Evolutionary conservation across 1,140 invertebrate genomes (phyloP).

Genomic region (Vanessa atalanta): DNA sequence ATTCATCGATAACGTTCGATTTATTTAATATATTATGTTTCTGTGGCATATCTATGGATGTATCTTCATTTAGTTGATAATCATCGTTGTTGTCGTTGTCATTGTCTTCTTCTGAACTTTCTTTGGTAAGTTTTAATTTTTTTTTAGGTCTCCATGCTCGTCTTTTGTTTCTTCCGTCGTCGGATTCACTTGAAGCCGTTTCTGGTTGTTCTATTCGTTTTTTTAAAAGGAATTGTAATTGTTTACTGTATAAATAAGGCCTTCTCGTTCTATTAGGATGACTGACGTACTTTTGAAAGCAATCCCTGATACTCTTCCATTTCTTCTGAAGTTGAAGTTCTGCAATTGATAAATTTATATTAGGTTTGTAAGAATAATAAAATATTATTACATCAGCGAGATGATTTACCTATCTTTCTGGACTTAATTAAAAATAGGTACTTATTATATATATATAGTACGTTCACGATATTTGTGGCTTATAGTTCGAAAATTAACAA

Average conservation of each 20-base stretch:
- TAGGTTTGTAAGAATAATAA: too few species aligned
- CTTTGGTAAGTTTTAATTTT: constrained; percentile 54
- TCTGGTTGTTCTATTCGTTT: constrained; percentile 37
- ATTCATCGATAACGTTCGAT: constrained; percentile 48
- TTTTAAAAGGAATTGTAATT: constrained; percentile 66
- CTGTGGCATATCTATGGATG: constrained; percentile 16
- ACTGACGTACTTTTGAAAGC: constrained; percentile 65
- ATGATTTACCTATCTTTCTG: too few species aligned
- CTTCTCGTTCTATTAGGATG: constrained; percentile 60
- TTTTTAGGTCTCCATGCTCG: constrained; percentile 55
- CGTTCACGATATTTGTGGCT: too few species aligned
- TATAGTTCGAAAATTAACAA: too few species aligned
- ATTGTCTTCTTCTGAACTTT: constrained; percentile 59
- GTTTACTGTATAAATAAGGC: constrained; percentile 65
- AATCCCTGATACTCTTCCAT: constrained; percentile 74
- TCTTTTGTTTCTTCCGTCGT: constrained; percentile 46
- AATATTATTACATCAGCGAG: too few species aligned
- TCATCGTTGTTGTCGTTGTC: constrained; percentile 42
- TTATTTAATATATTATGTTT: constrained; percentile 31
- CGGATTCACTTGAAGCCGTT: constrained; percentile 52
- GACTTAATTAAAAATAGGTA: too few species aligned
- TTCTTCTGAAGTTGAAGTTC: constrained; percentile 74
- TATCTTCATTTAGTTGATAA: constrained; percentile 30
- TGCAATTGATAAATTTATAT: constrained; percentile 49
- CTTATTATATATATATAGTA: too few species aligned